Evolutionary conservation across 2,888 invertebrate species (phyloP).

Genomic region (Spisula subtruncata): DNA sequence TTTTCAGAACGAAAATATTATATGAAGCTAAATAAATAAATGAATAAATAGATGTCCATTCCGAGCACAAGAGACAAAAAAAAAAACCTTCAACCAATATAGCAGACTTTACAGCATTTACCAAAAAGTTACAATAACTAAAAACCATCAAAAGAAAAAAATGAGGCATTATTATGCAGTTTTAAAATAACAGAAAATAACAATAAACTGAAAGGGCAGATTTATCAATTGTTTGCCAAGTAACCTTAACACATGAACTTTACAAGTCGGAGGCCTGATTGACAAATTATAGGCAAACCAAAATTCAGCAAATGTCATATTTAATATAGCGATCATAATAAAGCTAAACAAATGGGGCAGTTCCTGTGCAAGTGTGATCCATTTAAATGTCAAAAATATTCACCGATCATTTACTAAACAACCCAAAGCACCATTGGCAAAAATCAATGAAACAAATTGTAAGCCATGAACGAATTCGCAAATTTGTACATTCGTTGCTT

Average conservation of each 20-base stretch:
- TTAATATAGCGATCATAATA: slow-evolving; percentile 65
- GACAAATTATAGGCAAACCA: slow-evolving; percentile 44
- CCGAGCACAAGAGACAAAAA: neutral
- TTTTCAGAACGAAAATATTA: neutral
- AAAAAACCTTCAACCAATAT: neutral
- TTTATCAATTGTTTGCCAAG: slow-evolving; percentile 46
- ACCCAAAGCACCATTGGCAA: slow-evolving; percentile 47
- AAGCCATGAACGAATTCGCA: slow-evolving; percentile 1
- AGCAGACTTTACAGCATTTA: neutral
- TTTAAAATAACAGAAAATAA: slow-evolving; percentile 21
- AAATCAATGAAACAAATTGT: slow-evolving; percentile 61
- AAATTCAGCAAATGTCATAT: slow-evolving; percentile 67
- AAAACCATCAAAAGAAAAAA: slow-evolving; percentile 11
- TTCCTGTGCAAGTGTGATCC: slow-evolving; percentile 39
- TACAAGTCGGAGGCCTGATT: slow-evolving; percentile 43
- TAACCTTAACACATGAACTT: slow-evolving; percentile 45
- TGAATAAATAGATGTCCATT: neutral
- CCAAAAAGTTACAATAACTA: neutral
- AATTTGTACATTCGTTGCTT: no score
- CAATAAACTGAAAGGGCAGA: slow-evolving; percentile 24
- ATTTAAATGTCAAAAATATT: slow-evolving; percentile 59
- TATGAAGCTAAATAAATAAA: neutral
- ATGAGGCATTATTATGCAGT: slow-evolving; percentile 15
- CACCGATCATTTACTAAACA: slow-evolving; percentile 43
- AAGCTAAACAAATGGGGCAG: slow-evolving; percentile 53